A percentile compares a stretch with the other conserved stretches of the same genome.
Evolutionary conservation across 2,113 vertebrate species (phyloP).

Genomic region (Gymnorhina tibicen): DNA sequence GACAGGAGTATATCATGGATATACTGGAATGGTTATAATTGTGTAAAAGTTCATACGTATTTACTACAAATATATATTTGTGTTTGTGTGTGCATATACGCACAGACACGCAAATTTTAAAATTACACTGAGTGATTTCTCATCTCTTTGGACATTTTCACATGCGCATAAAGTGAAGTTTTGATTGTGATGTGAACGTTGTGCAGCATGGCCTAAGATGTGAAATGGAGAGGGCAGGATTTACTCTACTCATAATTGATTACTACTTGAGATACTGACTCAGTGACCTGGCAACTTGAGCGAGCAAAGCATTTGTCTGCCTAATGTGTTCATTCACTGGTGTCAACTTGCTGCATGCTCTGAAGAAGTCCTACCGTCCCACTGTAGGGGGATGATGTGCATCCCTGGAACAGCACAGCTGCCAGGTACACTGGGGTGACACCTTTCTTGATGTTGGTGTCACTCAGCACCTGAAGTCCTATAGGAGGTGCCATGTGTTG

Average conservation of each 20-base stretch:
- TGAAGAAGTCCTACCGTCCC: neutral
- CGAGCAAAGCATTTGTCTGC: neutral
- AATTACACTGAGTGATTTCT: neutral
- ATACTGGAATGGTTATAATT: neutral
- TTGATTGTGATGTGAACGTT: neutral
- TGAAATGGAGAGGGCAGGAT: neutral
- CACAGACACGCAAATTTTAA: neutral
- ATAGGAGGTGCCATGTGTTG: neutral
- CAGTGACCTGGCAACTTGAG: neutral
- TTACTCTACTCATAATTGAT: neutral
- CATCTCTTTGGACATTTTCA: neutral
- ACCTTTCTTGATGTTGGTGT: neutral
- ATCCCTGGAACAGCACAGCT: neutral
- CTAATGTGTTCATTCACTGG: neutral
- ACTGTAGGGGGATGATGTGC: neutral
- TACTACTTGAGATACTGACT: neutral
- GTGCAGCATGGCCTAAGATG: neutral
- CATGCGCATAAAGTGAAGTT: neutral
- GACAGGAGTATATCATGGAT: neutral
- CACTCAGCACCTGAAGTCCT: neutral
- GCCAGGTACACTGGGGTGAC: neutral
- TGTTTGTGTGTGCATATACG: neutral
- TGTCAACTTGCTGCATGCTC: neutral
- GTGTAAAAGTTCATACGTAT: neutral
- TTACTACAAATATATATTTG: constrained; percentile 3